A percentile compares a stretch with the other conserved stretches of the same genome.
phyloP scores from a whole-genome alignment of 2,797 vertebrate genomes.

The Spheniscus humboldti region DNA sequence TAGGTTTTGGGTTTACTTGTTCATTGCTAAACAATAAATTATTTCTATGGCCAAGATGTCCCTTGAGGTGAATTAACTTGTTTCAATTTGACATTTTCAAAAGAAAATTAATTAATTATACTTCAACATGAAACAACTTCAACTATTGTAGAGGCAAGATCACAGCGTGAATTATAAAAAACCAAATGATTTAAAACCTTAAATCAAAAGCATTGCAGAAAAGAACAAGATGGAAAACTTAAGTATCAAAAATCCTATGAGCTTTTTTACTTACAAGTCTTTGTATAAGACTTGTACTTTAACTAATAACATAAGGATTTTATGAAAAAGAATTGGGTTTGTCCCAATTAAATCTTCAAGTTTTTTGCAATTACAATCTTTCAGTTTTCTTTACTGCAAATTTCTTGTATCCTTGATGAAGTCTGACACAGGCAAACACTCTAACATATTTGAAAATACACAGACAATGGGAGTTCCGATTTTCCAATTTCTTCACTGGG shows the following conservation, averaged over 20 bases:
- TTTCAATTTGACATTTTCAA: background rate
- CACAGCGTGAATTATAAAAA: background rate
- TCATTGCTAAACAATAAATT: background rate
- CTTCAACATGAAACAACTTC: background rate
- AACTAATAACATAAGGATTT: background rate
- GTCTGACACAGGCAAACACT: background rate
- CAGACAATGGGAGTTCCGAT: accelerated
- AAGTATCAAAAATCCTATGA: background rate
- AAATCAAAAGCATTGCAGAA: background rate
- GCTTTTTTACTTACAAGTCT: background rate
- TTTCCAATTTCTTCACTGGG: background rate
- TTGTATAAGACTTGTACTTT: background rate
- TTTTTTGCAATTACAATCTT: background rate
- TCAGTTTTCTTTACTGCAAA: background rate
- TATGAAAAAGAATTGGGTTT: background rate
- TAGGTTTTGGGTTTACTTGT: background rate
- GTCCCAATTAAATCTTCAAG: background rate
- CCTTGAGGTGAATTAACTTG: background rate
- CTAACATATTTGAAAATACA: background rate
- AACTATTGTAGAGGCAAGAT: background rate
- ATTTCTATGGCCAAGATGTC: background rate
- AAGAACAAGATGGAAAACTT: background rate
- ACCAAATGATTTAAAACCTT: background rate
- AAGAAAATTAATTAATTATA: background rate
- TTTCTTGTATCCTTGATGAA: background rate